phyloP scores from a whole-genome alignment of 2,888 invertebrate genomes.

The Apotomis betuletana region DNA sequence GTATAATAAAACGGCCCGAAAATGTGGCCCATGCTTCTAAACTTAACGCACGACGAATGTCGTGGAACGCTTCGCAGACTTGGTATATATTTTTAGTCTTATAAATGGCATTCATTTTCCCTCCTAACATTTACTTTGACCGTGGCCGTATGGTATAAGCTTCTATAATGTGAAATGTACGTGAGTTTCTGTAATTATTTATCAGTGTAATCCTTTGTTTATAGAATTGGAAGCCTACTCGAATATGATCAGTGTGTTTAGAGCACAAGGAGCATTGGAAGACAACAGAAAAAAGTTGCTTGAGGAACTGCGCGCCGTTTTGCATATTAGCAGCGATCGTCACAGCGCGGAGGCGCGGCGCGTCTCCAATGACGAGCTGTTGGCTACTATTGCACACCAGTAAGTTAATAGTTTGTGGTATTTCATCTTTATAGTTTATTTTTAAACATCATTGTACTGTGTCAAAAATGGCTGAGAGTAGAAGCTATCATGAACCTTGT shows the following conservation, averaged over 20 bases:
- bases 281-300: slow-evolving; percentile 92
- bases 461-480: slow-evolving; percentile 76
- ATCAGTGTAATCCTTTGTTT: slow-evolving; percentile 65
- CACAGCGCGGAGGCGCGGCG: slow-evolving; percentile 96
- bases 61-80: slow-evolving; percentile 93
- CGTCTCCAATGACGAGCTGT: slow-evolving; percentile 95
- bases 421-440: slow-evolving; percentile 66
- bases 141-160: slow-evolving; percentile 56
- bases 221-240: slow-evolving; percentile 96
- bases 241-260: slow-evolving; percentile 93
- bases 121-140: slow-evolving; percentile 77
- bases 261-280: slow-evolving; percentile 95
- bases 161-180: slow-evolving; percentile 51
- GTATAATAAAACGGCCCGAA: slow-evolving; percentile 63
- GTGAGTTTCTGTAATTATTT: slow-evolving; percentile 48
- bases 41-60: slow-evolving; percentile 95
- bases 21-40: slow-evolving; percentile 88
- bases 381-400: slow-evolving; percentile 95
- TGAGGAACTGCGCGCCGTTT: slow-evolving; percentile 90
- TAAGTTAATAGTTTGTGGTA: slow-evolving; percentile 79
- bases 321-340: slow-evolving; percentile 94
- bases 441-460: slow-evolving; percentile 68
- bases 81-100: slow-evolving; percentile 86
- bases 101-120: slow-evolving; percentile 81
- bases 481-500: slow-evolving; percentile 50